Base-by-base conservation (phyloP, 2,113 vertebrate genomes). In the Aphyosemion australe region DNA sequence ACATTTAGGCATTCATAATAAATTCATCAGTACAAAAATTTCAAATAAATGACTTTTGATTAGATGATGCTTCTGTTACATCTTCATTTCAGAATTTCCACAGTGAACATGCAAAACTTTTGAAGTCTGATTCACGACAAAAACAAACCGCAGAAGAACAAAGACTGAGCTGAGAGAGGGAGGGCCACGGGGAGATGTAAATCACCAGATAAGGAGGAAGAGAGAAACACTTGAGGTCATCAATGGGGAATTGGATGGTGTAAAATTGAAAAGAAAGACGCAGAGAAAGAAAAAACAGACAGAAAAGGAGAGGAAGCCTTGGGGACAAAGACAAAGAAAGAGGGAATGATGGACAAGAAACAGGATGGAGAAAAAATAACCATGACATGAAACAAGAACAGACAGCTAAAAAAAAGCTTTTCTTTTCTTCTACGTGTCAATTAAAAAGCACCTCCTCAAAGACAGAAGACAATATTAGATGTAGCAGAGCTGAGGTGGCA, bases 381-480 rank as follows among this genome's bases (percentile, higher is more conserved):
- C 32, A 34, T 80, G 84, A 87, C 86, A 74, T 76, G 74, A 79
- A 84, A 77, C 82, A 82, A 72, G 45, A 66, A 69, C 69, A 78
- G 65, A 63, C 70, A 61, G 61, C 52, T 34, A 74, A 79, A 81
- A 71, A 76, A 79, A 20, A 57, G 63, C 14, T 19, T 19, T 14
- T 47, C 69, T 81, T 74, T 63, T 79, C 68, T 53, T 42, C 47
- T 62, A 46, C 6, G n/a, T 75, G 84, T 84, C 86, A 89, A 83
- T 88, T 87, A 86, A 79, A 87, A 39, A 68, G 34, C 48, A 53
- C 75, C 78, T 85, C 18, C 67, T 65, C 57, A 69, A 77, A 74
- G 57, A 55, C 71, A 67, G 49, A 61, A 73, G 42, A 37, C 65
- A 45, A 66, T n/a, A 49, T 45, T 60, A 57, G 53, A 70, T 80